A percentile compares a stretch with the other conserved stretches of the same genome.
Evolutionary conservation across 2,888 invertebrate species (phyloP).

Genomic region (Scrobipalpa atriplicella): DNA sequence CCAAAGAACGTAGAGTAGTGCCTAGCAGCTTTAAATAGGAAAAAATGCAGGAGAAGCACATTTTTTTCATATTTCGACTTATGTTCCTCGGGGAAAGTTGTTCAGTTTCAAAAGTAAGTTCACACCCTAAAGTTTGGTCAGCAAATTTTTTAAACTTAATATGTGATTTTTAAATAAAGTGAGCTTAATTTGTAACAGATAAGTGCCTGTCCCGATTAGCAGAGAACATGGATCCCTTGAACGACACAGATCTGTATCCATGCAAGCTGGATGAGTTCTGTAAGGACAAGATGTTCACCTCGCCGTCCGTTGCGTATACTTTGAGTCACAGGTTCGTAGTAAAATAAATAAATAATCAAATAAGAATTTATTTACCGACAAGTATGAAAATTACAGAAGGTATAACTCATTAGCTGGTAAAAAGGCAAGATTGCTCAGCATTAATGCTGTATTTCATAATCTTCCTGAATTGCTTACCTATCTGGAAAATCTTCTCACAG

Average conservation of each 20-base stretch:
- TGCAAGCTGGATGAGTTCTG: background rate
- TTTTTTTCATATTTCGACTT: no score
- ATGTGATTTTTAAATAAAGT: background rate
- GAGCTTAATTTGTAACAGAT: background rate
- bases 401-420: background rate
- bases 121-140: no score
- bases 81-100: no score
- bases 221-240: conserved; percentile 3
- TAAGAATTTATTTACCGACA: background rate
- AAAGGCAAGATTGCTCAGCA: no score
- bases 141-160: background rate
- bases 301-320: conserved; percentile 12
- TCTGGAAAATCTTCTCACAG: no score
- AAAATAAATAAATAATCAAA: no score
- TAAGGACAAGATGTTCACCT: background rate
- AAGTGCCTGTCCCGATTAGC: background rate
- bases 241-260: background rate
- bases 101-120: no score
- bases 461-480: no score
- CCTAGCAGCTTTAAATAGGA: no score
- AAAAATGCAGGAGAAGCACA: no score
- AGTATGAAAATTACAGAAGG: background rate
- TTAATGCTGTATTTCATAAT: no score
- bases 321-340: conserved; percentile 12
- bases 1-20: no score